These are phyloP conservation scores for Drosophila ohnishii DNA, from an alignment of 1,140 invertebrate species.

Conservation along the genomic window DNA sequence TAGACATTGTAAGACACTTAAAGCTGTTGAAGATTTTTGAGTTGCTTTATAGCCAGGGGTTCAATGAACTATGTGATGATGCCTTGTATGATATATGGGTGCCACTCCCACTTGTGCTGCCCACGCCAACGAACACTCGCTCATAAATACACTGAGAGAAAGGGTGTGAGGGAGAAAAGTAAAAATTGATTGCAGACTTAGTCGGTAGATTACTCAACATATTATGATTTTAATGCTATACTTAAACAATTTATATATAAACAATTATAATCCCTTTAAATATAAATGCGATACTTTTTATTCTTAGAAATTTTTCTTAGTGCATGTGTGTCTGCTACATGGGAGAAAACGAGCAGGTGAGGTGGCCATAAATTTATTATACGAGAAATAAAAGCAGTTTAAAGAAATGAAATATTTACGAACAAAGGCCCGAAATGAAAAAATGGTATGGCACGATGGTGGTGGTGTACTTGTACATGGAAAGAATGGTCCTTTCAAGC, in stretches of 20 bases:
- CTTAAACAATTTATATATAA: too few species aligned
- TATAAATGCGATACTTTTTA: too few species aligned
- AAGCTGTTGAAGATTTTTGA: conserved; percentile 77
- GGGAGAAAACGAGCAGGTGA: conserved; percentile 32
- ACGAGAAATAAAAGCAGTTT: conserved; percentile 57
- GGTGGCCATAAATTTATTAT: conserved; percentile 57
- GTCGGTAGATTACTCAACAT: background rate
- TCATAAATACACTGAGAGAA: conserved; percentile 7
- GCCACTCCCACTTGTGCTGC: conserved; percentile 29
- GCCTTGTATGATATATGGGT: conserved; percentile 66
- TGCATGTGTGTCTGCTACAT: conserved; percentile 9
- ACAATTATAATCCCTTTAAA: too few species aligned
- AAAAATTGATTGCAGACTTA: background rate
- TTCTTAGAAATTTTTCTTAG: background rate
- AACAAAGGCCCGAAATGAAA: conserved; percentile 26
- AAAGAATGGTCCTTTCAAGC: conserved; percentile 23
- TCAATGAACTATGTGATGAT: conserved; percentile 79
- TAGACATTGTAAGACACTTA: conserved; percentile 80
- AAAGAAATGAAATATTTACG: conserved; percentile 56
- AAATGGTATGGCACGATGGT: background rate
- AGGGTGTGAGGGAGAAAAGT: background rate
- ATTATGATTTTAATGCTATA: too few species aligned
- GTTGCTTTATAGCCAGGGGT: conserved; percentile 64
- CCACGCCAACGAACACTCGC: conserved; percentile 2
- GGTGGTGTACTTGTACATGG: conserved; percentile 25